Percentiles rank a stretch among this genome's conserved stretches.
Evolutionary conservation across 2,113 vertebrate genomes (phyloP).

Genomic region (Brachirus orientalis): DNA sequence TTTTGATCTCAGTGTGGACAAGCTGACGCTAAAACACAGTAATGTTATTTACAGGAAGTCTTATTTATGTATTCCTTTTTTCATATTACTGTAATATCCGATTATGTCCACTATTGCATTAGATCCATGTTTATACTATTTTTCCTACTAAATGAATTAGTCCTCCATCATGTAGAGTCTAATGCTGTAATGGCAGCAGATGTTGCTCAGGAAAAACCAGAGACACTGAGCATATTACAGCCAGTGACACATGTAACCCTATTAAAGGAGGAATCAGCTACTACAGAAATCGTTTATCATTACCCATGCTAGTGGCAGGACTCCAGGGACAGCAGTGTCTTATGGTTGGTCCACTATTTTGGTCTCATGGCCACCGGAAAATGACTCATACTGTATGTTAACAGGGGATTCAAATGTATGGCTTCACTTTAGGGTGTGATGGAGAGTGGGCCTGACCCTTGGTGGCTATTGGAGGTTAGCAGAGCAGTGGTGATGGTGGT

Average conservation of each 20-base stretch:
- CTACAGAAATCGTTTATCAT: constrained; percentile 21
- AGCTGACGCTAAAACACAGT: constrained; percentile 28
- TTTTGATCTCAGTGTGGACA: constrained; percentile 33
- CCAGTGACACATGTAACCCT: constrained; percentile 62
- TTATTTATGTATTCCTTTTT: constrained; percentile 46
- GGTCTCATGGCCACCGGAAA: not conserved
- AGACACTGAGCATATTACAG: constrained; percentile 44
- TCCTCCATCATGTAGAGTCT: constrained; percentile 51
- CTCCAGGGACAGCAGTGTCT: constrained; percentile 12
- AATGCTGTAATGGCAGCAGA: constrained; percentile 65
- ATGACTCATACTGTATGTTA: too few species aligned
- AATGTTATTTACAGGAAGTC: constrained; percentile 59
- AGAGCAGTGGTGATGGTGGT: too few species aligned
- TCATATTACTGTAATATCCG: constrained; percentile 58
- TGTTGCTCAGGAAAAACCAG: constrained; percentile 57
- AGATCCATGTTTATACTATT: constrained; percentile 45
- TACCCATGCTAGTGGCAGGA: not conserved
- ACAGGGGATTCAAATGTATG: too few species aligned
- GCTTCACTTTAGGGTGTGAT: too few species aligned
- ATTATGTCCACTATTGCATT: constrained; percentile 36
- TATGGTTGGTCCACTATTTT: not conserved
- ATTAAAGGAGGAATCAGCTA: constrained; percentile 40
- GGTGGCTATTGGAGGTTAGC: too few species aligned
- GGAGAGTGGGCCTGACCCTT: too few species aligned
- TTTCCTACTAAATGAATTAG: constrained; percentile 67